Conservation (phyloP, 2,888 invertebrate genomes). For the Cynaeus angustus region DNA sequence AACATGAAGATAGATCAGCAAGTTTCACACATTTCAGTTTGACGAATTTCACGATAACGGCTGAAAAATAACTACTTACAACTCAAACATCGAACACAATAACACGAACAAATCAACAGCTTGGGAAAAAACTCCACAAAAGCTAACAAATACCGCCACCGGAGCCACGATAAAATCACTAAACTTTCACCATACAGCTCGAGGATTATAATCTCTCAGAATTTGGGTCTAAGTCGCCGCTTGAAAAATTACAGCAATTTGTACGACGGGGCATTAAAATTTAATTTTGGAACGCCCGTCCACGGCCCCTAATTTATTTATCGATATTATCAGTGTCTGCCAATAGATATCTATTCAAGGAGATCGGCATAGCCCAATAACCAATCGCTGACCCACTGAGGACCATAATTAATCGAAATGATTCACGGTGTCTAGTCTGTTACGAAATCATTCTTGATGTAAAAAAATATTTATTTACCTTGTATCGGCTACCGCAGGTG, state of each 20-base stretch:
- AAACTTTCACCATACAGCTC: neutral
- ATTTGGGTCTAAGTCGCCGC: constrained; percentile 18
- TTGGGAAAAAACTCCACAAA: neutral
- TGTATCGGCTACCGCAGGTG: neutral
- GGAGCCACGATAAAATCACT: constrained; percentile 8
- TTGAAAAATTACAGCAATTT: constrained; percentile 34
- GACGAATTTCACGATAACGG: no score
- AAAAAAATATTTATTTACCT: constrained; percentile 10
- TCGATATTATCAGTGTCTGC: constrained; percentile 32
- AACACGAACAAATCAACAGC: neutral
- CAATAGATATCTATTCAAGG: constrained; percentile 35
- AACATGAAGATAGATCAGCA: no score
- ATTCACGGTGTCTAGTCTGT: constrained; percentile 33
- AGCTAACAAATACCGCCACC: constrained; percentile 1
- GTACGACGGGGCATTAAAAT: constrained; percentile 30
- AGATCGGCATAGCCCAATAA: constrained; percentile 21
- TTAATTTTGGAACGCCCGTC: constrained; percentile 36
- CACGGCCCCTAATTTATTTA: constrained; percentile 32
- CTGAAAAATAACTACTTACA: no score
- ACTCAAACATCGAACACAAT: no score
- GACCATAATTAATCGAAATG: constrained; percentile 25
- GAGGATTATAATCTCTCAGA: constrained; percentile 12
- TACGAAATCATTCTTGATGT: constrained; percentile 11
- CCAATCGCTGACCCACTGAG: constrained; percentile 25
- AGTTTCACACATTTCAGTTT: no score